A percentile compares a stretch with the other conserved stretches of the same genome.
Conservation (phyloP, 2,888 invertebrate species). For the Aspidapion aeneum region DNA sequence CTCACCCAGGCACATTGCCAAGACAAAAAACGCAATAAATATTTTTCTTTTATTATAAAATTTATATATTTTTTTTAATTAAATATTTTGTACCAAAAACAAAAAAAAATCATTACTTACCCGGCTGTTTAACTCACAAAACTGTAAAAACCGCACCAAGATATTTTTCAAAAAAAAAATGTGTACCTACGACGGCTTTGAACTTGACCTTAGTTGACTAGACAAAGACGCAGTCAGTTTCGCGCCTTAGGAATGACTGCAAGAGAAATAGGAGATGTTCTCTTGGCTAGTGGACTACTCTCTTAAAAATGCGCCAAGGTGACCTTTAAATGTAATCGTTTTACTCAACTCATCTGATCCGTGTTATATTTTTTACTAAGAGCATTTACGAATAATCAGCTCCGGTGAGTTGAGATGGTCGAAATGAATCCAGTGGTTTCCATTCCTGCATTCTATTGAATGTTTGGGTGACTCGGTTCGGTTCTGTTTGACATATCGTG, state of each 20-base stretch:
- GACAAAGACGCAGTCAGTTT: not conserved
- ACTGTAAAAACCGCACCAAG: conserved; percentile 10
- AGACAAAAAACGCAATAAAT: conserved; percentile 2
- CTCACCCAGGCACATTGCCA: conserved; percentile 12
- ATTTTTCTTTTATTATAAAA: not conserved
- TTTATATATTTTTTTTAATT: not conserved
- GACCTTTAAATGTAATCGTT: not conserved
- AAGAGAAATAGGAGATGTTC: too few relatives aligned
- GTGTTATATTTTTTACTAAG: too few relatives aligned
- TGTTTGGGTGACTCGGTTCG: too few relatives aligned
- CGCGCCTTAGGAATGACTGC: not conserved
- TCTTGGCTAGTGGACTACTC: not conserved
- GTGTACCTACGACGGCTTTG: not conserved
- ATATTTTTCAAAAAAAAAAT: conserved; percentile 1
- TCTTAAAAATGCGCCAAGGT: not conserved
- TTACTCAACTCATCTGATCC: too few relatives aligned
- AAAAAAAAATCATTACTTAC: conserved; percentile 12
- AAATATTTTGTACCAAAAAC: not conserved
- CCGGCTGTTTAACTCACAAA: conserved; percentile 19
- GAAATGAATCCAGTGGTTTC: too few relatives aligned
- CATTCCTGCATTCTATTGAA: too few relatives aligned
- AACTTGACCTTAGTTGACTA: not conserved
- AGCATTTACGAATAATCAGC: too few relatives aligned
- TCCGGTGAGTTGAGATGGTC: too few relatives aligned
- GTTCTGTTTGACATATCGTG: too few relatives aligned